These are phyloP conservation scores for Phodopus roborovskii DNA, from an alignment of 2,113 vertebrate genomes.

Conservation along the genomic window DNA sequence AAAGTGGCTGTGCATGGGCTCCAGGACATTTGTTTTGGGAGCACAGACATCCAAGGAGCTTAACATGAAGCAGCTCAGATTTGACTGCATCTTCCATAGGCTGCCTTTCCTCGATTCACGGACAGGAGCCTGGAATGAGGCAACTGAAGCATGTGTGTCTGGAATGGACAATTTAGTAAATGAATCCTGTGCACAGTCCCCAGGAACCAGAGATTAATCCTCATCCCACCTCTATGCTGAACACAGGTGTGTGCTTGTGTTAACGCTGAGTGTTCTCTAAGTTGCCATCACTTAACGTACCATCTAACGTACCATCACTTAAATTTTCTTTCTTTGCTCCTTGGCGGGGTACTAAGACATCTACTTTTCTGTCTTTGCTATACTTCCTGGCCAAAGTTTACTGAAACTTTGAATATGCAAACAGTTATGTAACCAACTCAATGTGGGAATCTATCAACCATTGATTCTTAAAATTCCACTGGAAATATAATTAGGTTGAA, in stretches of 20 bases:
- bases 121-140: background rate
- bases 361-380: background rate
- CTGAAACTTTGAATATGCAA: background rate
- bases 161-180: background rate
- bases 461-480: background rate
- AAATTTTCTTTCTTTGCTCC: background rate
- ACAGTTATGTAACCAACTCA: background rate
- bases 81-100: background rate
- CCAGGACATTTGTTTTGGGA: background rate
- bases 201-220: accelerated
- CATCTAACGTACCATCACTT: background rate
- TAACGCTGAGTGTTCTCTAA: background rate
- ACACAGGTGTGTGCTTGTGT: too few species aligned
- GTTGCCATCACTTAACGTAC: too few species aligned
- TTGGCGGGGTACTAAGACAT: background rate
- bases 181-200: background rate
- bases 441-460: background rate
- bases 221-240: background rate
- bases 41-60: background rate
- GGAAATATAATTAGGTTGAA: background rate
- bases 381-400: background rate
- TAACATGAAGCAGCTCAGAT: background rate
- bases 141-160: background rate
- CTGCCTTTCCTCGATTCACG: background rate
- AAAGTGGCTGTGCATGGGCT: background rate